Evolutionary conservation across 2,113 vertebrate genomes (phyloP).

Genomic region (Vidua macroura): DNA sequence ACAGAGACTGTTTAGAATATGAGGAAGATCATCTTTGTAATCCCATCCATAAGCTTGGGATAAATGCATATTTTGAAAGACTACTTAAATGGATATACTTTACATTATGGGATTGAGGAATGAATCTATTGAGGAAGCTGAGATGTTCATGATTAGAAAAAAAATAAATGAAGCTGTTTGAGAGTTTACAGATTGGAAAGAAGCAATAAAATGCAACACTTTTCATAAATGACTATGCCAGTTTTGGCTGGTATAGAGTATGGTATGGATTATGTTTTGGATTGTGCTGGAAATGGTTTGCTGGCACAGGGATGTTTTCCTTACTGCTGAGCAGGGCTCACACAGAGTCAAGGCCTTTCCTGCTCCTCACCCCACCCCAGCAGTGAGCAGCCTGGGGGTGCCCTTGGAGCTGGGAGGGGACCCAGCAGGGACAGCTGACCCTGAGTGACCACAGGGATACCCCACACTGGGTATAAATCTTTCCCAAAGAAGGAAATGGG

Average conservation of each 20-base stretch:
- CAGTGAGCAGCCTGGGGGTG: not conserved
- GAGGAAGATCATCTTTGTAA: not conserved
- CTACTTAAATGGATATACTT: not conserved
- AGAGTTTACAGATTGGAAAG: conserved; percentile 15
- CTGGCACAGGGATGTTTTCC: not conserved
- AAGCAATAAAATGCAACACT: not conserved
- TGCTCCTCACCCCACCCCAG: not conserved
- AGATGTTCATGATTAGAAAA: not conserved
- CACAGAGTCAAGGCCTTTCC: not conserved
- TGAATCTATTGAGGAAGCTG: not conserved
- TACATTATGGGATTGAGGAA: conserved; percentile 1
- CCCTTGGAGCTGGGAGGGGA: not conserved
- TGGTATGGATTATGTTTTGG: not conserved
- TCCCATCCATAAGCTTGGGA: not conserved
- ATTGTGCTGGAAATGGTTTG: not conserved
- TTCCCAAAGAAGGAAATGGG: not conserved
- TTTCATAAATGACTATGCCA: not conserved
- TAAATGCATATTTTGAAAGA: not conserved
- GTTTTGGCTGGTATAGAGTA: not conserved
- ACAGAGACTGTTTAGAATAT: not conserved
- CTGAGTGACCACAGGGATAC: not conserved
- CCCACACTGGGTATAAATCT: not conserved
- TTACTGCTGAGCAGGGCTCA: not conserved
- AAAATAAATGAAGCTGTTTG: not conserved
- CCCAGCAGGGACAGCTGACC: not conserved